Base-by-base conservation (phyloP, 2,888 invertebrate species). In the Acholoe squamosa region DNA sequence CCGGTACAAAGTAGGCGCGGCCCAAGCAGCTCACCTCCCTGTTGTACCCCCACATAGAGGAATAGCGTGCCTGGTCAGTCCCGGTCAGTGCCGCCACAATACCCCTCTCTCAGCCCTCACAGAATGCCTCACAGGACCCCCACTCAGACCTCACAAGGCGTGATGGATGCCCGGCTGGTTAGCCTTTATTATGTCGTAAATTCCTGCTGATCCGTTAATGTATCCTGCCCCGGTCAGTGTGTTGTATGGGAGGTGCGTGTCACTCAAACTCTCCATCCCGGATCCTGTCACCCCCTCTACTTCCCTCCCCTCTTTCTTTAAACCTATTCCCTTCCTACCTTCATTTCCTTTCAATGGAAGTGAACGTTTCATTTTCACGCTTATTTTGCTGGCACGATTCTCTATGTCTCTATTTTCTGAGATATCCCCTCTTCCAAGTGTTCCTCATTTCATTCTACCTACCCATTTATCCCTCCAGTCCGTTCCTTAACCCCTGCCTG, bases 1-100 rank as follows among this genome's bases (percentile, higher is more conserved):
- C 80, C 80, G 80, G 5, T 25, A 43, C 80, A 34, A 80, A 80
- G 80, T 80, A 80, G 34, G 7, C 80, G 80, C 34, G 33, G 43
- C 16, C 33, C 76, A 31, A 61, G 43, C 61, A 19, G 3, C 61
- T n/a, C 61, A 43, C 61, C 61, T 19, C 22, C 61, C 61, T 19
- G 61, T 61, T 61, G 61, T 61, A n/a, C 22, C 19, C 3, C n/a
- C 28, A 0, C 28, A 71, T 71, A 28, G 28, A 28, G 5, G 71
- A 28, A 3, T 71, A 25, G 71, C 71, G 71, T 71, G 71, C 16
- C 71, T 25, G 28, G 71, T 71, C 71, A 71, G 28, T 28, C 71
- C 28, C 3, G 71, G 28, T 28, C 71, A 61, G 61, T 3, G 61
- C 43, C 10, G 7, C 61, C 61, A 61, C 61, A 61, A 61, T 61